Percentiles rank a stretch among this genome's conserved stretches.
These are phyloP conservation scores for Zaprionus ghesquierei DNA, from an alignment of 1,140 invertebrate genomes.

Conservation along the genomic window DNA sequence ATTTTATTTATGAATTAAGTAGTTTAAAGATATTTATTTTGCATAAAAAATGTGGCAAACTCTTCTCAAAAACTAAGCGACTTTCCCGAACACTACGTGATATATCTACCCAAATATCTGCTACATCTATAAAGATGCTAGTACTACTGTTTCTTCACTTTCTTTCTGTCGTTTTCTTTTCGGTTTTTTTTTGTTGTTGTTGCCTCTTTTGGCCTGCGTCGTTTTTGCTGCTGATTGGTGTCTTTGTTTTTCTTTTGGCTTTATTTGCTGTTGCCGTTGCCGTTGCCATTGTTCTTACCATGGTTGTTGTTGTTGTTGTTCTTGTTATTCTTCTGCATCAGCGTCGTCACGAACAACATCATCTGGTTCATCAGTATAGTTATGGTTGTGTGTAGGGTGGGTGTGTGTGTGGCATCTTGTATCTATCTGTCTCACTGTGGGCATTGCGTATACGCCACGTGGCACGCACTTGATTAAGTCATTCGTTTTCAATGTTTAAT, in stretches of 20 bases:
- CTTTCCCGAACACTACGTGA: background rate
- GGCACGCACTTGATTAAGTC: conserved; percentile 71
- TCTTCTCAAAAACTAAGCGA: background rate
- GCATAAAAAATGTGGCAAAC: background rate
- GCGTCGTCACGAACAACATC: conserved; percentile 11
- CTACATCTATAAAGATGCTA: conserved; percentile 46
- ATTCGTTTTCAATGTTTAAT: conserved; percentile 61
- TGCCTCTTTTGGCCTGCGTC: conserved; percentile 14
- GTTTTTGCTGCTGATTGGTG: conserved; percentile 72
- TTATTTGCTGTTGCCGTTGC: conserved; percentile 25
- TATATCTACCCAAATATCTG: conserved; percentile 21
- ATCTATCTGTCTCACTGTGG: conserved; percentile 8
- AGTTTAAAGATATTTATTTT: too few relatives aligned
- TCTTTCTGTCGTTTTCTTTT: background rate
- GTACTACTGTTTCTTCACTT: conserved; percentile 20
- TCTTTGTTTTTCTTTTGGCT: conserved; percentile 63
- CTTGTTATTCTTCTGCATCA: conserved; percentile 29
- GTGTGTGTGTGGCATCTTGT: conserved; percentile 20
- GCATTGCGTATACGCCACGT: conserved; percentile 68
- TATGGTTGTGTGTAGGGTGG: background rate
- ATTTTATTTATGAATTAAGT: too few relatives aligned
- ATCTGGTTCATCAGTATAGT: conserved; percentile 18
- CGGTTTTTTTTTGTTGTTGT: background rate
- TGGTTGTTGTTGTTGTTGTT: conserved; percentile 21
- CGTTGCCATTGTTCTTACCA: conserved; percentile 8